A percentile compares a stretch with the other conserved stretches of the same genome.
phyloP scores from a whole-genome alignment of 2,888 invertebrate species.

The Platynereis dumerilii region DNA sequence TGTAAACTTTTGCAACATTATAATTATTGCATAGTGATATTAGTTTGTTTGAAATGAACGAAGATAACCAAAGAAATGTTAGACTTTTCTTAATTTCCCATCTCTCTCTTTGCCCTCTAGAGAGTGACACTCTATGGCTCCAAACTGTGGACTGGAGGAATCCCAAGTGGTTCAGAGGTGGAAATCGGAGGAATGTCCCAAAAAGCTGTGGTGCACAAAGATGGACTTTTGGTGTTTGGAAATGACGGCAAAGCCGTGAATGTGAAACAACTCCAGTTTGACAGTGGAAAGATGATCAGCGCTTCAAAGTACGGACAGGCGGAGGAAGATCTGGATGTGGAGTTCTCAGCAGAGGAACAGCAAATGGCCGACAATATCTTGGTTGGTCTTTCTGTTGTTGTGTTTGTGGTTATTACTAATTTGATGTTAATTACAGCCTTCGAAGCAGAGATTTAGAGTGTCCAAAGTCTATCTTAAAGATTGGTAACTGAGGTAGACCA shows the following conservation, averaged over 20 bases:
- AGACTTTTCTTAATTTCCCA: neutral
- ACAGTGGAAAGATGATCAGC: conserved; percentile 75
- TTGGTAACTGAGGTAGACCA: too few species aligned
- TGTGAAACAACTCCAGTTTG: conserved; percentile 75
- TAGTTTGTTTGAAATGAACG: too few species aligned
- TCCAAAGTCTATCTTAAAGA: too few species aligned
- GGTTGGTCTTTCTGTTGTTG: conserved; percentile 47
- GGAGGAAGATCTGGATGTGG: conserved; percentile 67
- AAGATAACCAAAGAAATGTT: too few species aligned
- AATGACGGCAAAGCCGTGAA: conserved; percentile 81
- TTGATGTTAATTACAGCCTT: neutral
- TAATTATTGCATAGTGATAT: too few species aligned
- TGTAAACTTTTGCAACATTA: too few species aligned
- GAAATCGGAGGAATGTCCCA: conserved; percentile 70
- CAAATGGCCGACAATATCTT: conserved; percentile 70
- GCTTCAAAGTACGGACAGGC: conserved; percentile 77
- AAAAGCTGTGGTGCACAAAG: conserved; percentile 76
- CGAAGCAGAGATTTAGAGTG: too few species aligned
- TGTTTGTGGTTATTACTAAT: neutral
- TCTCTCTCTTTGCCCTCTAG: conserved; percentile 42
- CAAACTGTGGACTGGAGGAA: conserved; percentile 70
- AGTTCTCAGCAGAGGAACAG: conserved; percentile 69
- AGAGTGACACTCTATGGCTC: conserved; percentile 84
- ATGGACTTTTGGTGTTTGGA: conserved; percentile 82
- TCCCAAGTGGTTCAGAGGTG: conserved; percentile 68